Percentiles rank a stretch among this genome's conserved stretches.
Conservation (phyloP, 2,113 vertebrate species). For the Natator depressus region DNA sequence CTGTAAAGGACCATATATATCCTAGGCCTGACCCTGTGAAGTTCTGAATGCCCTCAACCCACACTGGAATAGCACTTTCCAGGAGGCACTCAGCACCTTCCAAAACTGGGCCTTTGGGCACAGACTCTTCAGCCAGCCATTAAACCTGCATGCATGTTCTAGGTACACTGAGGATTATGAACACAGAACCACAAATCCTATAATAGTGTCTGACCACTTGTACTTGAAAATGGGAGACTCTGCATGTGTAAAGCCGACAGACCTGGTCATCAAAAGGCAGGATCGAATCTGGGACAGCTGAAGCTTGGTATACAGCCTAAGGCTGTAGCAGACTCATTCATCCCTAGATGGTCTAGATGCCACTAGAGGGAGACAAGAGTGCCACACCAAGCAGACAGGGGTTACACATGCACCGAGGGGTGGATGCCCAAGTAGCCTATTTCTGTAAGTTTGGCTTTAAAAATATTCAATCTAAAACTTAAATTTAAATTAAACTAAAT, state of each 20-base stretch:
- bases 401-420: fast-evolving
- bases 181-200: not conserved
- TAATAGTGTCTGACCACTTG: too few relatives aligned
- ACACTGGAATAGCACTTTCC: not conserved
- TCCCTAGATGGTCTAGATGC: too few relatives aligned
- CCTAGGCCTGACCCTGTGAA: not conserved
- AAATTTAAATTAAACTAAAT: too few relatives aligned
- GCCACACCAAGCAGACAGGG: not conserved
- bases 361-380: too few relatives aligned
- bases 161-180: not conserved
- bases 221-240: too few relatives aligned
- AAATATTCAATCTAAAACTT: not conserved
- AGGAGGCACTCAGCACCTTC: not conserved
- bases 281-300: too few relatives aligned
- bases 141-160: not conserved
- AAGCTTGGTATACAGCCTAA: too few relatives aligned
- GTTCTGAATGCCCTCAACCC: not conserved
- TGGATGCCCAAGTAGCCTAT: not conserved
- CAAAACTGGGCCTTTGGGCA: not conserved
- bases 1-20: not conserved
- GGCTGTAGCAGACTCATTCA: too few relatives aligned
- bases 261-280: too few relatives aligned
- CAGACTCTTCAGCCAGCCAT: not conserved
- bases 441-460: not conserved
- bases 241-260: too few relatives aligned